phyloP scores from a whole-genome alignment of 1,140 invertebrate genomes.

The Galendromus occidentalis region DNA sequence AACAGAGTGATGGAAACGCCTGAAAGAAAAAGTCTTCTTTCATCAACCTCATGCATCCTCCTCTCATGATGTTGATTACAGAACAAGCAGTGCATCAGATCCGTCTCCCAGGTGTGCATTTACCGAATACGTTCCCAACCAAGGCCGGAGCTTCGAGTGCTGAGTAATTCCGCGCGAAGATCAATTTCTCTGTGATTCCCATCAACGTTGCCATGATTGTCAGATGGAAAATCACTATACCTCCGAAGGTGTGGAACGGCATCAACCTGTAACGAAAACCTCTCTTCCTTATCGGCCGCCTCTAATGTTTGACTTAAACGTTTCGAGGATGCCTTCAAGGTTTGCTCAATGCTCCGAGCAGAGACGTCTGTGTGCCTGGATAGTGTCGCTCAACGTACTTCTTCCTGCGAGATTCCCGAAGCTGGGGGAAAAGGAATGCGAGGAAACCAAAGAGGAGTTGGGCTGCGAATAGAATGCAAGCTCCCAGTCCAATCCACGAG shows the following conservation, averaged over 20 bases:
- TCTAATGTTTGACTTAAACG: too few relatives aligned
- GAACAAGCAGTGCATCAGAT: too few relatives aligned
- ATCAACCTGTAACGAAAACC: slow-evolving; percentile 38
- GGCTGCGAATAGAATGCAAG: slow-evolving; percentile 48
- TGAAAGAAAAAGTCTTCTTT: background rate
- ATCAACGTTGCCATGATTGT: slow-evolving; percentile 45
- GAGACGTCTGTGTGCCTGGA: too few relatives aligned
- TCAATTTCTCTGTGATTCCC: slow-evolving; percentile 65
- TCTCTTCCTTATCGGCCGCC: too few relatives aligned
- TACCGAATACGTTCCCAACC: background rate
- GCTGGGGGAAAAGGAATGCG: slow-evolving; percentile 17
- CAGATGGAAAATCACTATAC: slow-evolving; percentile 47
- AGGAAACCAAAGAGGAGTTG: slow-evolving; percentile 27
- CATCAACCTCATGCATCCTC: too few relatives aligned
- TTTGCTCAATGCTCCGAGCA: too few relatives aligned
- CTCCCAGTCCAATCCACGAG: slow-evolving; percentile 60
- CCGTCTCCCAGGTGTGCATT: too few relatives aligned
- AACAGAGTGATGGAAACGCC: background rate
- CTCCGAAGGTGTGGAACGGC: slow-evolving; percentile 60
- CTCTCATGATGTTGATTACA: too few relatives aligned
- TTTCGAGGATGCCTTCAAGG: too few relatives aligned
- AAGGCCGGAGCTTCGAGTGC: background rate
- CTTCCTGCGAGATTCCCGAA: too few relatives aligned
- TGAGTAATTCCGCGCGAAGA: slow-evolving; percentile 31
- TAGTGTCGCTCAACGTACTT: too few relatives aligned